A percentile compares a stretch with the other conserved stretches of the same genome.
phyloP scores from a whole-genome alignment of 2,113 vertebrate species.

The Eublepharis macularius region DNA sequence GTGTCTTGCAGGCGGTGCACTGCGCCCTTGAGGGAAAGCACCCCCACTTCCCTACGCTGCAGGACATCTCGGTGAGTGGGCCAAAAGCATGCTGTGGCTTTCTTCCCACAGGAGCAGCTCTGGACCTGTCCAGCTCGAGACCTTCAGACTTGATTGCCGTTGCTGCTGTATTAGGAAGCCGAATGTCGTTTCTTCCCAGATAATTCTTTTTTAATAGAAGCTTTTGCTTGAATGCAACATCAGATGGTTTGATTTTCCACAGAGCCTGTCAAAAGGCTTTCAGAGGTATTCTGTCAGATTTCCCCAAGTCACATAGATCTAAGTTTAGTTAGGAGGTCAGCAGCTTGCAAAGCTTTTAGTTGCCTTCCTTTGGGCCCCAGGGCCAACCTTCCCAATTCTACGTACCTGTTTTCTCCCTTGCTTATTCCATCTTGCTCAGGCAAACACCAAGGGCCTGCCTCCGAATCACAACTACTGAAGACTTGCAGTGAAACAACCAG shows the following conservation, averaged over 20 bases:
- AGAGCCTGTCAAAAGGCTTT: not conserved
- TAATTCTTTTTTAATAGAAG: not conserved
- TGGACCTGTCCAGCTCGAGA: no score
- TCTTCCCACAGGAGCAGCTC: not conserved
- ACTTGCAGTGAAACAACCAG: no score
- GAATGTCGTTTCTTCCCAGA: accelerated
- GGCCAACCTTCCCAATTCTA: not conserved
- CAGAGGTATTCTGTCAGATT: not conserved
- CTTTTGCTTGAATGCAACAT: accelerated
- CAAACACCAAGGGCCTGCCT: no score
- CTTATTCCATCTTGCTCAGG: no score
- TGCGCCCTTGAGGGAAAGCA: conserved; percentile 80
- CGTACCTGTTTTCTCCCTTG: not conserved
- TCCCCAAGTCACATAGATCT: not conserved
- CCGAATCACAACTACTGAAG: no score
- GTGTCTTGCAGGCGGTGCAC: conserved; percentile 69
- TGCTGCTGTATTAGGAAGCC: not conserved
- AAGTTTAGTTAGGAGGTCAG: not conserved
- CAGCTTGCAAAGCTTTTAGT: not conserved
- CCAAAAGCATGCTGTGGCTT: not conserved
- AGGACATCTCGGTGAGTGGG: conserved; percentile 66
- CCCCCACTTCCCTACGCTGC: conserved; percentile 82
- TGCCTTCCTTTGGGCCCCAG: not conserved
- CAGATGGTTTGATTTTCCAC: not conserved
- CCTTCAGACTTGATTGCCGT: no score